Evolutionary conservation across 2,113 vertebrate genomes (phyloP).

Genomic region (Oncorhynchus keta): DNA sequence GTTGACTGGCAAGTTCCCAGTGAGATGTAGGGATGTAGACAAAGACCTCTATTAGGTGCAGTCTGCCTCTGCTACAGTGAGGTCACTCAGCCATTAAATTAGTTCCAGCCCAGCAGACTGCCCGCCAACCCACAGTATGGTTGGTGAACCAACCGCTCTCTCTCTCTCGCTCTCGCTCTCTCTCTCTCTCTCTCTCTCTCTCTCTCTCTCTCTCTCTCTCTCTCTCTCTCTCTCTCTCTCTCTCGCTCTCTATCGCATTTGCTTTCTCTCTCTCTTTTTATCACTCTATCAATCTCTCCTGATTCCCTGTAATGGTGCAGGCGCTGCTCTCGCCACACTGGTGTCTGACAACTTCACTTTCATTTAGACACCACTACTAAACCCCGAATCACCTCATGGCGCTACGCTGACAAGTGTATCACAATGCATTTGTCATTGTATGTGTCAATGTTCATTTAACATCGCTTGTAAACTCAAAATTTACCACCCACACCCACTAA

Average conservation of each 20-base stretch:
- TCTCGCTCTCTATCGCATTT: not conserved
- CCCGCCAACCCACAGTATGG: conserved; percentile 20
- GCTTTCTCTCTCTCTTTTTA: conserved; percentile 7
- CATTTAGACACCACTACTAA: not conserved
- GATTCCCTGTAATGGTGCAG: not conserved
- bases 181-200: not conserved
- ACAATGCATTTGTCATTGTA: not conserved
- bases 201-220: too few species aligned
- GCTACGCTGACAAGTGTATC: not conserved
- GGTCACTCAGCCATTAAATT: conserved; percentile 95
- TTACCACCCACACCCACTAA: too few species aligned
- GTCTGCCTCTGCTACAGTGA: conserved; percentile 86
- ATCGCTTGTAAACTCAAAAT: not conserved
- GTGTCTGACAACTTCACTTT: not conserved
- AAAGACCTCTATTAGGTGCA: conserved; percentile 89
- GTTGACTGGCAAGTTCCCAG: conserved; percentile 87
- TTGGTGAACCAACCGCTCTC: not conserved
- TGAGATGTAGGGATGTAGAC: conserved; percentile 85
- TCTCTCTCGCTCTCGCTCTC: too few species aligned
- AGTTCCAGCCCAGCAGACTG: conserved; percentile 86
- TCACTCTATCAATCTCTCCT: not conserved
- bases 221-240: too few species aligned
- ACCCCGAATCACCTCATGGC: not conserved
- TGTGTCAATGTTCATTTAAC: not conserved
- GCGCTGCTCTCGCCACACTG: not conserved